These are phyloP conservation scores for Ochotona princeps DNA, from an alignment of 2,113 vertebrate species.

Conservation along the genomic window DNA sequence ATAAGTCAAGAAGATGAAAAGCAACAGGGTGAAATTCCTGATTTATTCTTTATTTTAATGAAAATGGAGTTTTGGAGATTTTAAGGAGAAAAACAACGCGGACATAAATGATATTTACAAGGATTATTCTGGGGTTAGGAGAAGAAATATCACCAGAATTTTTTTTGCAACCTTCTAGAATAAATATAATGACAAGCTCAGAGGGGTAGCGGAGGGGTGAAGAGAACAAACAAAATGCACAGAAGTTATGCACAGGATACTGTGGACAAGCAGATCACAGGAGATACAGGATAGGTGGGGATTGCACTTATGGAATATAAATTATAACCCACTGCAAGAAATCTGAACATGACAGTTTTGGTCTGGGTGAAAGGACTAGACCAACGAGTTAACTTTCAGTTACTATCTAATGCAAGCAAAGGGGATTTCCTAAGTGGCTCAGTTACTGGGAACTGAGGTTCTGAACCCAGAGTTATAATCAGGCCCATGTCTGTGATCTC, in stretches of 20 bases:
- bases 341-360: neutral
- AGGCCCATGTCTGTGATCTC: accelerated
- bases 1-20: neutral
- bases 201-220: neutral
- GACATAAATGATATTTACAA: constrained; percentile 20
- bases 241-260: neutral
- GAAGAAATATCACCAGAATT: neutral
- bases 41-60: neutral
- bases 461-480: neutral
- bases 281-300: neutral
- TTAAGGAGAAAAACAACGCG: neutral
- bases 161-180: neutral
- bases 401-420: neutral
- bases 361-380: neutral
- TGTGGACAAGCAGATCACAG: neutral
- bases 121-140: neutral
- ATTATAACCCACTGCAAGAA: neutral
- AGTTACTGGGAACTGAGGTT: no score
- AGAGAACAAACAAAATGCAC: neutral
- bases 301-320: no score
- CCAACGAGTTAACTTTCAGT: neutral
- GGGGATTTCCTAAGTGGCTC: neutral
- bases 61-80: neutral
- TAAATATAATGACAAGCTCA: neutral
- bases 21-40: neutral